Evolutionary conservation across 1,140 invertebrate genomes (phyloP), one percentile per base, ranked within the genome.

Genomic region (Caerostris darwini): DNA sequence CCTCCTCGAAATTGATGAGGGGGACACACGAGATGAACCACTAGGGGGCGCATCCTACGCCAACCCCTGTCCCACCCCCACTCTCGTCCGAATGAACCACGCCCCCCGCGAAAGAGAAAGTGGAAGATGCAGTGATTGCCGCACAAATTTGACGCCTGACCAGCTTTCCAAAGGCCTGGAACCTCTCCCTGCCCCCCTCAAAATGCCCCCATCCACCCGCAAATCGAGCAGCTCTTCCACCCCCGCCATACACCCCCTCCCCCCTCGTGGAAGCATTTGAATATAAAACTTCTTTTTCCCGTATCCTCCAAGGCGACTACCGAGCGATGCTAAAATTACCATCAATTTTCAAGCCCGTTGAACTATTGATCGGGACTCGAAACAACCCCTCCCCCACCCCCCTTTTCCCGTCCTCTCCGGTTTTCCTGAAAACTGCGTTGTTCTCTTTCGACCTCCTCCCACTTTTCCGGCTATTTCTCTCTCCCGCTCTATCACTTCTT

Each of bases 401-500:
- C 85, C 92, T 88, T 56, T 86, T 89, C 93, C 92, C 94, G 89
- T 94, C 91, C 90, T 87, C 90, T 88, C 94, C 93, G 93, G 94
- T 92, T 94, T 94, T 58, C 61, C 88, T 57, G 53, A 77, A 64
- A 89, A 77, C 87, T 61, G 71, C 71, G 77, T 83, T 92, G 77
- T 94, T 67, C 88, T 69, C 89, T 94, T 95, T 94, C 92, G 94
- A 92, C 94, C 89, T 94, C 94, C 58, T 89, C 90, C 94, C 94
- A 94, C 89, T 94, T 95, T 95, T 94, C 94, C 94, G 94, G 85
- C 93, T 87, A 85, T 90, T 94, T 94, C 94, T 94, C 77, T 88
- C 90, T 81, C 88, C 90, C 95, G 94, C 71, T 12, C 59, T 81
- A 69, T 91, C 57, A 14, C 69, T 94, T 94, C 92, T 90, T 89